Percentiles rank a stretch among this genome's conserved stretches.
phyloP scores from a whole-genome alignment of 2,113 vertebrate genomes.

The Ceyx margarethae region DNA sequence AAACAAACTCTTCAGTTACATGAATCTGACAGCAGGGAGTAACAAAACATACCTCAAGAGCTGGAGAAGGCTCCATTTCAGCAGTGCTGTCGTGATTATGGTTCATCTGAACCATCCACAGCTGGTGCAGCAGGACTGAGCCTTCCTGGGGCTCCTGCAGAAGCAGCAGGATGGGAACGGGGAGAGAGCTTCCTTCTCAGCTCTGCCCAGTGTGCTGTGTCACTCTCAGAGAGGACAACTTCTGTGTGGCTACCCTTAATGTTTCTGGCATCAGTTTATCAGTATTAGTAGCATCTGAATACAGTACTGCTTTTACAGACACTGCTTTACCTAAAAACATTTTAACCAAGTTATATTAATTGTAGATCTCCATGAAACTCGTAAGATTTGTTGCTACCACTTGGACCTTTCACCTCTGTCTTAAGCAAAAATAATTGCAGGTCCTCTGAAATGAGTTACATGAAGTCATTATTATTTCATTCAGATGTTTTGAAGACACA shows the following conservation, averaged over 20 bases:
- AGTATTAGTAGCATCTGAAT: not conserved
- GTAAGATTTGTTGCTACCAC: not conserved
- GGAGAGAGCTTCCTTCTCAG: not conserved
- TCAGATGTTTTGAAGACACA: conserved; percentile 33
- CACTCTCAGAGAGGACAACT: not conserved
- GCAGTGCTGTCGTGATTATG: not conserved
- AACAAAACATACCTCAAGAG: not conserved
- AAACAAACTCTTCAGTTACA: not conserved
- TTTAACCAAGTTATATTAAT: not conserved
- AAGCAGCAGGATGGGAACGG: not conserved
- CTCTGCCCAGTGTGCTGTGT: not conserved
- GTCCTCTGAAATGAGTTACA: conserved; percentile 7
- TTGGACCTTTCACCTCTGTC: conserved; percentile 10
- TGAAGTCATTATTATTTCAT: conserved; percentile 50
- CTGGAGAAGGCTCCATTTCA: not conserved
- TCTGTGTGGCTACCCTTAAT: not conserved
- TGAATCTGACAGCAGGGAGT: not conserved
- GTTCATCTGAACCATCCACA: not conserved
- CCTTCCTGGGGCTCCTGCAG: not conserved
- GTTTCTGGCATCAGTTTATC: not conserved
- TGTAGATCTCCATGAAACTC: not conserved
- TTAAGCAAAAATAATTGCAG: conserved; percentile 28
- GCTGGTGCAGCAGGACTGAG: too few species aligned
- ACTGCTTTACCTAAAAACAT: not conserved
- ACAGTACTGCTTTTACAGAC: not conserved